Evolutionary conservation across 2,888 invertebrate species (phyloP), one percentile per base, ranked within the genome.

Genomic region (Andricus curvator): DNA sequence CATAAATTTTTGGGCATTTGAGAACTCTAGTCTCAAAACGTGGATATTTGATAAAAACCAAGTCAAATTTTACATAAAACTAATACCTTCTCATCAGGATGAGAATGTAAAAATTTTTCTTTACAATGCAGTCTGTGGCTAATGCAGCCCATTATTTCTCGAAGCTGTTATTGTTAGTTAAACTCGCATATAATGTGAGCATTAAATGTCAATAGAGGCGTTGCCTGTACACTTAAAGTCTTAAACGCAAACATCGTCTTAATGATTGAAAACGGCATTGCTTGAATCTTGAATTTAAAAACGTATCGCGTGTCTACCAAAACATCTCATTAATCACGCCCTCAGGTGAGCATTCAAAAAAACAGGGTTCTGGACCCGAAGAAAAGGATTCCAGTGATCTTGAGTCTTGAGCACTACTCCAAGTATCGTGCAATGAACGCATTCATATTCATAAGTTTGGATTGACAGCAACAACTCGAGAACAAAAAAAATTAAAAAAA

Each of bases 361-460:
- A 62, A 62, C 62, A 62, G 25, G 25, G 25, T 62, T 62, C 25
- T 62, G 25, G 25, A 62, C 4, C 15, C 62, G 62, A 29, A 56
- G 62, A 62, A 62, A 62, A 62, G 62, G 62, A 62, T 62, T 62
- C 62, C 62, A 62, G 25, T 62, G 13, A 62, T 62, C 62, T 62
- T 62, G 25, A 60, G 60, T n/a, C 48, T 48, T 48, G 60, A 62
- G 62, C 62, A 62, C 22, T 62, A 6, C 62, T 62, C 25, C 15
- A 62, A 62, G 62, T 62, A 62, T 25, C 62, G 62, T 62, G 62
- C 25, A 62, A 4, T 62, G 25, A 62, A 62, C 15, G 62, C 25
- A 62, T 62, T 62, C 62, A 62, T 62, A 62, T 62, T 62, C 62
- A 62, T 25, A 62, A 62, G 62, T 17, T 25, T 25, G 62, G 25